Percentiles rank a stretch among this genome's conserved stretches.
Evolutionary conservation across 2,797 vertebrate genomes (phyloP).

Genomic region (Acipenser transmontanus): DNA sequence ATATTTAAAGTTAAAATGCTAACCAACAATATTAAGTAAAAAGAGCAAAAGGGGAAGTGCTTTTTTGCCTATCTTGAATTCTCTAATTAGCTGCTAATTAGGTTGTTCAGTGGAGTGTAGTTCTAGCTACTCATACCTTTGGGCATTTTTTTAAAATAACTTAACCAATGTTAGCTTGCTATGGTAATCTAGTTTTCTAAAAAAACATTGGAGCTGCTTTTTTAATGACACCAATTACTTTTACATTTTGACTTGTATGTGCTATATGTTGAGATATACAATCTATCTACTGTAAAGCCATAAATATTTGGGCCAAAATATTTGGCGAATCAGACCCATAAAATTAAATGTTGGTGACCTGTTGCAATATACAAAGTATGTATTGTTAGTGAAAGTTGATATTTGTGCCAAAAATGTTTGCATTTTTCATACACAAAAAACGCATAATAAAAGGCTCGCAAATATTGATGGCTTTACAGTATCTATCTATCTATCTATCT

Average conservation of each 20-base stretch:
- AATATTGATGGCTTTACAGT: no score
- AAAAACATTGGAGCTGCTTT: not conserved
- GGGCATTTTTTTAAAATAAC: constrained; percentile 10
- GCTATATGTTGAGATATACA: no score
- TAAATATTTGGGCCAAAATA: no score
- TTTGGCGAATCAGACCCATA: no score
- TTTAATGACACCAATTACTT: not conserved
- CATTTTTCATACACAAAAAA: no score
- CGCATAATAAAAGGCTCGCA: no score
- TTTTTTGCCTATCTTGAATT: constrained; percentile 46
- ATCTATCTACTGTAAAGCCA: no score
- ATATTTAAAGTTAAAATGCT: constrained; percentile 51
- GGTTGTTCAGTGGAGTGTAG: constrained; percentile 49
- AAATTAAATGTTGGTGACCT: no score
- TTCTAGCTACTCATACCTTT: constrained; percentile 5
- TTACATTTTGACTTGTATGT: not conserved
- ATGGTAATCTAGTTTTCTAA: not conserved
- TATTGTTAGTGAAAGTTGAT: no score
- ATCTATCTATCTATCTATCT: no score
- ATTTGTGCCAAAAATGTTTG: no score
- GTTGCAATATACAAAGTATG: no score
- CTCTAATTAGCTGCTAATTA: constrained; percentile 65
- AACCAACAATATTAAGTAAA: constrained; percentile 40
- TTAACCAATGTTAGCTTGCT: not conserved
- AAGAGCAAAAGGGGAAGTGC: constrained; percentile 46